These are phyloP conservation scores for Eupsittula cactorum DNA, from an alignment of 2,113 vertebrate genomes.

Conservation along the genomic window DNA sequence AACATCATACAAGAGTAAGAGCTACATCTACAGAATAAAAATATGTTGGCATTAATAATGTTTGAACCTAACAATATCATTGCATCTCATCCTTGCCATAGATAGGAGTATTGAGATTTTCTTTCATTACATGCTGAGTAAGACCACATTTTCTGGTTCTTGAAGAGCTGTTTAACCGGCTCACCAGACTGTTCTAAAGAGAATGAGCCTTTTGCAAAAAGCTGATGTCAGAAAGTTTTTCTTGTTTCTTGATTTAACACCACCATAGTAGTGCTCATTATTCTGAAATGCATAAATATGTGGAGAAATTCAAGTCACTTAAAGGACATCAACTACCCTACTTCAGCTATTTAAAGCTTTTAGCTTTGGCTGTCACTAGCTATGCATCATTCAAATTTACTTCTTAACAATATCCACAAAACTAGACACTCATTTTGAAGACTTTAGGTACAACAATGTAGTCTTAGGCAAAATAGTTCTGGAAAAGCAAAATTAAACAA, in stretches of 20 bases:
- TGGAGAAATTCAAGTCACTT: not conserved
- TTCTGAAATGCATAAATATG: not conserved
- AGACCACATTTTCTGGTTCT: not conserved
- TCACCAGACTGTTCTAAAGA: not conserved
- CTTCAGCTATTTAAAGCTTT: not conserved
- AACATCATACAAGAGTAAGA: not conserved
- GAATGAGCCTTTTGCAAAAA: not conserved
- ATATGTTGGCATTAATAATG: not conserved
- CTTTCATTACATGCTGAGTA: not conserved
- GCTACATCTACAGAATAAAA: not conserved
- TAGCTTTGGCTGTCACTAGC: not conserved
- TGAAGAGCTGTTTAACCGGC: not conserved
- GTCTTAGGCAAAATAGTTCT: not conserved
- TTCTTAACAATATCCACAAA: not conserved
- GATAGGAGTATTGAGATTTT: not conserved
- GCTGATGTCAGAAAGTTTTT: not conserved
- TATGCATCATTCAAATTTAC: not conserved
- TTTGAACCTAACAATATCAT: not conserved
- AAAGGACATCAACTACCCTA: not conserved
- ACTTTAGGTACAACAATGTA: not conserved
- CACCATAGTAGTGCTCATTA: not conserved
- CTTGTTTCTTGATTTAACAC: not conserved
- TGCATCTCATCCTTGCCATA: not conserved
- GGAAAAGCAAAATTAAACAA: not conserved
- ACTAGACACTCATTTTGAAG: not conserved